phyloP scores from a whole-genome alignment of 2,797 vertebrate species.

The Amblyraja radiata region DNA sequence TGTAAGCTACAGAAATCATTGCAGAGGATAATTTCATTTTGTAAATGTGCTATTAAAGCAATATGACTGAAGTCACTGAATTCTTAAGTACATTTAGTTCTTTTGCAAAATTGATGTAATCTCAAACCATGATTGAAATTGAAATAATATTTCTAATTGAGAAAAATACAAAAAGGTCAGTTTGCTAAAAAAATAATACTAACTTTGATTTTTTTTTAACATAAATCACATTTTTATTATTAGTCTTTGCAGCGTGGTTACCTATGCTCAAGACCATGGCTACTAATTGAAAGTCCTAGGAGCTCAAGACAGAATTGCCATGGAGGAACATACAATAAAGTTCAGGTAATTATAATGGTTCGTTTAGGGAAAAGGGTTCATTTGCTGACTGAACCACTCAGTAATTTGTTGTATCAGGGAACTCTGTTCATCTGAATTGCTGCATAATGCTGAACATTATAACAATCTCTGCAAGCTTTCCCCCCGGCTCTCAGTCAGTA shows the following conservation, averaged over 20 bases:
- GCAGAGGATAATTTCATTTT: too few species aligned
- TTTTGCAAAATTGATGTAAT: not conserved
- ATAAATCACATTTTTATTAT: not conserved
- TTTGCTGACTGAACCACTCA: not conserved
- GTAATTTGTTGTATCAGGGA: conserved; percentile 13
- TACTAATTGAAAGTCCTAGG: not conserved
- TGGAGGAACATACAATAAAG: conserved; percentile 3
- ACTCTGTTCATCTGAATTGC: conserved; percentile 15
- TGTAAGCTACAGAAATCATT: not conserved
- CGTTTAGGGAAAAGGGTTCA: conserved; percentile 17
- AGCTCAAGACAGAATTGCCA: not conserved
- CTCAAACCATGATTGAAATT: not conserved
- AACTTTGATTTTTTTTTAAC: not conserved
- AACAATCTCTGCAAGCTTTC: not conserved
- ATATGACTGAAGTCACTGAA: not conserved
- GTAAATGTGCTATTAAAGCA: not conserved
- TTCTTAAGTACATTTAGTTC: not conserved
- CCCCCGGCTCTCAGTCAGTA: not conserved
- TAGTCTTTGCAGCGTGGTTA: not conserved
- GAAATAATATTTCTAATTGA: not conserved
- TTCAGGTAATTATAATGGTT: conserved; percentile 10
- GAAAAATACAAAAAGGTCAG: not conserved
- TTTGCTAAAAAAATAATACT: not conserved
- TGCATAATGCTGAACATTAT: conserved; percentile 19
- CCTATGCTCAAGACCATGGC: not conserved